Evolutionary conservation across 2,113 vertebrate species (phyloP).

Genomic region (Panurus biarmicus): DNA sequence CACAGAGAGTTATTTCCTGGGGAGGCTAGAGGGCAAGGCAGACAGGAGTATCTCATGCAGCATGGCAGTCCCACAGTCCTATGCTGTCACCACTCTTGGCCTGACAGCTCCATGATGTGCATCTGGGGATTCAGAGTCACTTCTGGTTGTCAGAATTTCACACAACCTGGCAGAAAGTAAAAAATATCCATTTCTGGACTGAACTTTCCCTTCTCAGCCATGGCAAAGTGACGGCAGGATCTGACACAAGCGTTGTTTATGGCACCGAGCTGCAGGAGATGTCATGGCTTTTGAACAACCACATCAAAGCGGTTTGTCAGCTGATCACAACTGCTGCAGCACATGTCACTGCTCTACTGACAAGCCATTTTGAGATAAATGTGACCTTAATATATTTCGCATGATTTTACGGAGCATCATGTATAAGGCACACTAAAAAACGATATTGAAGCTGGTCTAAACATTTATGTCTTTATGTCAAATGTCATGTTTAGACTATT

Average conservation of each 20-base stretch:
- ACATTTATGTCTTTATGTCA: neutral
- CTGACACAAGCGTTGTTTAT: neutral
- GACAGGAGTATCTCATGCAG: neutral
- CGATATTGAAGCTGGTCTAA: neutral
- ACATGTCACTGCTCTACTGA: neutral
- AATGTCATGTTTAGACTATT: neutral
- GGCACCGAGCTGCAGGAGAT: neutral
- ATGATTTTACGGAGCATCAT: neutral
- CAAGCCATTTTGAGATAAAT: neutral
- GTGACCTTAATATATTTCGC: neutral
- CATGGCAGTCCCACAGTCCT: neutral
- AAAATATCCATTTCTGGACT: neutral
- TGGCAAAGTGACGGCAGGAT: neutral
- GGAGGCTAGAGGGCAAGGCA: neutral
- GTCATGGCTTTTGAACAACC: neutral
- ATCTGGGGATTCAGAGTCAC: neutral
- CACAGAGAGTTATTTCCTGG: neutral
- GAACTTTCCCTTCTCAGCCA: accelerated
- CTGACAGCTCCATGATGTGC: neutral
- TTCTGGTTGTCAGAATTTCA: neutral
- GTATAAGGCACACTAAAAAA: neutral
- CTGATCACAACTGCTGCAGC: neutral
- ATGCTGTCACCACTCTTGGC: neutral
- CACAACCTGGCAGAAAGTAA: neutral
- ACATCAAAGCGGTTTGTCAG: neutral